Evolutionary conservation across 1,140 invertebrate species (phyloP), one percentile per base, ranked within the genome.

Genomic region (Heliconius himera): DNA sequence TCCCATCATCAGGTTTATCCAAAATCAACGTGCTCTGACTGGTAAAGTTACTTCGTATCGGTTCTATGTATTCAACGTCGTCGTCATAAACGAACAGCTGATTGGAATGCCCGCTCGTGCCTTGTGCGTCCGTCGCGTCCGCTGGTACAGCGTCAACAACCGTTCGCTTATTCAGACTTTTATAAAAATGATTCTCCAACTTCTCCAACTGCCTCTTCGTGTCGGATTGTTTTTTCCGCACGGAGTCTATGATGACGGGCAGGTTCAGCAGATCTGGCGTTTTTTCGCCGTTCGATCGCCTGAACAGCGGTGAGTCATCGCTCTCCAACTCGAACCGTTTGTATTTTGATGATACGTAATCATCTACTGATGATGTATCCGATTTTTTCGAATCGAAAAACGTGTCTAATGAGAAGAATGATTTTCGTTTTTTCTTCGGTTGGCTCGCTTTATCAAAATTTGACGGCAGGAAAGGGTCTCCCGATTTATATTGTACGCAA

Each of bases 301-400:
- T 89, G 76, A 95, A 94, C 5, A 95, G 72, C 16, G 94, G 94
- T 33, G 94, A 95, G 66, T 95, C 94, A 76, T 94, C 94, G 77
- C 93, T 94, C 83, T 95, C 94, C 46, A 95, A 78, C 76, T 95
- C 93, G 70, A 95, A 95, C 46, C 94, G 89, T 73, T 94, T 94
- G 78, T 95, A 95, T 87, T 95, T 95, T 1, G 94, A 95, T 20
- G 94, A 95, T 73, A 91, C 94, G 76, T 93, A 95, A 83, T 95
- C 94, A 77, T 95, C 94, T 66, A 93, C 90, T 0, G 94, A 95
- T 73, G 94, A 95, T 8, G 91, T 92, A 71, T 95, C 94, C 54
- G 94, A 95, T 73, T 92, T 90, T 84, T 95, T 93, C 0, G 93
- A 90, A 84, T 95, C 94, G 56, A 95, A 94, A 78, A 95, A 95